Conservation (phyloP, 2,113 vertebrate genomes). For the Leptocoma aspasia region DNA sequence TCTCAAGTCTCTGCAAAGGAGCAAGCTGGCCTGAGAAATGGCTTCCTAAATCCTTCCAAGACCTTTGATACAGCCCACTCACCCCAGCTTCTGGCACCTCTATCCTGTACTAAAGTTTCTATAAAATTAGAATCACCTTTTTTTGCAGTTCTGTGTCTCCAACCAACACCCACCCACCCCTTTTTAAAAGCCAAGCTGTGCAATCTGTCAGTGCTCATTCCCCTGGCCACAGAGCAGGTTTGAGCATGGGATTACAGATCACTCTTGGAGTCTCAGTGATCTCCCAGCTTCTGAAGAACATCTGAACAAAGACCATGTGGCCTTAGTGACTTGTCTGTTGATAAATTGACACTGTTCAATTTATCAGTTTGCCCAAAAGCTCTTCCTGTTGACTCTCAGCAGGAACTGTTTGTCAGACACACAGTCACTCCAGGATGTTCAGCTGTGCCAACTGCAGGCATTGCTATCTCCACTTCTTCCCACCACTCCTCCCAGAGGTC, state of each 20-base stretch:
- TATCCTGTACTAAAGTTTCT: not conserved
- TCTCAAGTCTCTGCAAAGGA: not conserved
- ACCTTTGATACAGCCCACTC: not conserved
- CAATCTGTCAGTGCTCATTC: not conserved
- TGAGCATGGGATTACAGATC: not conserved
- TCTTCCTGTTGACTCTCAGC: slow-evolving; percentile 1
- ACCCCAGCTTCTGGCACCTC: not conserved
- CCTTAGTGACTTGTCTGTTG: not conserved
- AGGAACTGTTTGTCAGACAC: slow-evolving; percentile 15
- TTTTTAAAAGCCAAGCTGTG: not conserved
- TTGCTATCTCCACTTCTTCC: not conserved
- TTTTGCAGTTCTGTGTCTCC: not conserved
- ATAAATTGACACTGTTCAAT: not conserved
- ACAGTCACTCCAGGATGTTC: not conserved
- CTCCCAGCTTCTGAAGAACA: not conserved
- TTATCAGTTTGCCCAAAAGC: slow-evolving; percentile 31
- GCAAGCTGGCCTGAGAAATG: not conserved
- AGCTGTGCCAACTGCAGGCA: slow-evolving; percentile 15
- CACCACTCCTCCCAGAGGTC: slow-evolving; percentile 33
- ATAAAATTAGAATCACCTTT: not conserved
- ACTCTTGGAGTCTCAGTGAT: not conserved
- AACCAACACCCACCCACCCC: not conserved
- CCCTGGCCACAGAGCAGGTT: not conserved
- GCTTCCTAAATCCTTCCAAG: slow-evolving; percentile 24
- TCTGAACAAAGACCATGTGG: not conserved